These are phyloP conservation scores for Vulpes lagopus DNA, from an alignment of 2,113 vertebrate genomes.

Conservation along the genomic window DNA sequence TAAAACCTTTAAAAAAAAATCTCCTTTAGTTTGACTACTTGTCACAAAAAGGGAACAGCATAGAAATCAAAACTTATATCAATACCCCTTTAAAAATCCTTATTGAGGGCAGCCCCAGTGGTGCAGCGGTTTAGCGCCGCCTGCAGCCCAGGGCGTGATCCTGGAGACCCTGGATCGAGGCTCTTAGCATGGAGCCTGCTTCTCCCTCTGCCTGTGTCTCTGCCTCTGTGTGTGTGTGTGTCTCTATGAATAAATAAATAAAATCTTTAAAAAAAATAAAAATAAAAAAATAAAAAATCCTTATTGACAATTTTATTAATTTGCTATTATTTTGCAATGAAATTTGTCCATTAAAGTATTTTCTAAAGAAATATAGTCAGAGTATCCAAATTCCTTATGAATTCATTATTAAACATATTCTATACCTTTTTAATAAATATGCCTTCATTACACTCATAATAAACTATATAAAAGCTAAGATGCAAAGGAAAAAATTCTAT, in stretches of 20 bases:
- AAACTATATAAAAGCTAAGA: slow-evolving; percentile 56
- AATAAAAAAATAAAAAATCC: too few species aligned
- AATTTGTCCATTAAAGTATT: slow-evolving; percentile 49
- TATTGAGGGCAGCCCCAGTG: too few species aligned
- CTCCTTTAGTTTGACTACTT: background rate
- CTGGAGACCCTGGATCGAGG: too few species aligned
- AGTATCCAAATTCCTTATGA: slow-evolving; percentile 48
- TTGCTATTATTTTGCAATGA: slow-evolving; percentile 48
- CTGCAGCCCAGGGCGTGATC: too few species aligned
- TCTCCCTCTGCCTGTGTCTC: too few species aligned
- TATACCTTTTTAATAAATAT: slow-evolving; percentile 32
- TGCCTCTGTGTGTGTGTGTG: too few species aligned
- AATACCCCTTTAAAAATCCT: background rate
- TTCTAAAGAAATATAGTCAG: slow-evolving; percentile 19
- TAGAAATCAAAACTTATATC: slow-evolving; percentile 14
- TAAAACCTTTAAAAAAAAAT: too few species aligned
- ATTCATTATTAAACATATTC: slow-evolving; percentile 41
- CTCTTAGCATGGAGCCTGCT: too few species aligned
- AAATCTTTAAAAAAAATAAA: too few species aligned
- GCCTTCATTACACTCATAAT: slow-evolving; percentile 39
- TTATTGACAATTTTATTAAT: background rate
- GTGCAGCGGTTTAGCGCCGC: too few species aligned
- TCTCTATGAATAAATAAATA: too few species aligned
- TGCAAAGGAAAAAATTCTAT: background rate
- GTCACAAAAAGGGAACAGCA: slow-evolving; percentile 56